A percentile compares a stretch with the other conserved stretches of the same genome.
phyloP scores from a whole-genome alignment of 2,888 invertebrate species.

The Malachius bipustulatus region DNA sequence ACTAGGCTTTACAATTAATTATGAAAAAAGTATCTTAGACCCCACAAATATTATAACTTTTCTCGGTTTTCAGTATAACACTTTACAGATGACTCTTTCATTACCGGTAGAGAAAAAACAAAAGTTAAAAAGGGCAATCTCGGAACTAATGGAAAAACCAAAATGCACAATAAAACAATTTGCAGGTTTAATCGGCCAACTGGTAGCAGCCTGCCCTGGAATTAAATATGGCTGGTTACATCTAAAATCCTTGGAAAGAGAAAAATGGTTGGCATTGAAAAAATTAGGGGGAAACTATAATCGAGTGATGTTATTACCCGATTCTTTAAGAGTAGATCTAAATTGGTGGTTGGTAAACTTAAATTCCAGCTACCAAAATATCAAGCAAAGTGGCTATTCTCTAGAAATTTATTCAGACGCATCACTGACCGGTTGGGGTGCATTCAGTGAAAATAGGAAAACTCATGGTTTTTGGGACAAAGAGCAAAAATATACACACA shows the following conservation, averaged over 20 bases:
- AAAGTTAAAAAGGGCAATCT: slow-evolving; percentile 6
- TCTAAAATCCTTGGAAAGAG: slow-evolving; percentile 15
- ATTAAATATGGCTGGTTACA: slow-evolving; percentile 19
- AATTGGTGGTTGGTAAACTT: slow-evolving; percentile 18
- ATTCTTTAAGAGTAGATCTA: slow-evolving; percentile 15
- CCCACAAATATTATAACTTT: slow-evolving; percentile 12
- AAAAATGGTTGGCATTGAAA: slow-evolving; percentile 15
- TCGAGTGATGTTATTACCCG: slow-evolving; percentile 11
- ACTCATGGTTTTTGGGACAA: no score
- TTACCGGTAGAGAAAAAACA: slow-evolving; percentile 11
- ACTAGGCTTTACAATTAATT: slow-evolving; percentile 18
- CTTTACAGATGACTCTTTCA: slow-evolving; percentile 12
- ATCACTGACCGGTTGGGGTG: slow-evolving; percentile 19
- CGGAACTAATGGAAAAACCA: slow-evolving; percentile 1
- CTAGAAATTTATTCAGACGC: slow-evolving; percentile 20
- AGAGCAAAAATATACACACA: no score
- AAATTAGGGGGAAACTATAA: slow-evolving; percentile 12
- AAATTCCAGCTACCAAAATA: slow-evolving; percentile 11
- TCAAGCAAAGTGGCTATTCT: slow-evolving; percentile 11
- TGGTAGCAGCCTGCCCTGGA: slow-evolving; percentile 21
- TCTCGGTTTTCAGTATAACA: slow-evolving; percentile 18
- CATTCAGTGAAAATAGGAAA: slow-evolving; percentile 13
- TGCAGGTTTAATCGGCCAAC: slow-evolving; percentile 16
- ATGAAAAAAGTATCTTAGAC: slow-evolving; percentile 13
- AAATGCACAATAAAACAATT: slow-evolving; percentile 18